Evolutionary conservation across 2,888 invertebrate species (phyloP).

Genomic region (Latrodectus hesperus): DNA sequence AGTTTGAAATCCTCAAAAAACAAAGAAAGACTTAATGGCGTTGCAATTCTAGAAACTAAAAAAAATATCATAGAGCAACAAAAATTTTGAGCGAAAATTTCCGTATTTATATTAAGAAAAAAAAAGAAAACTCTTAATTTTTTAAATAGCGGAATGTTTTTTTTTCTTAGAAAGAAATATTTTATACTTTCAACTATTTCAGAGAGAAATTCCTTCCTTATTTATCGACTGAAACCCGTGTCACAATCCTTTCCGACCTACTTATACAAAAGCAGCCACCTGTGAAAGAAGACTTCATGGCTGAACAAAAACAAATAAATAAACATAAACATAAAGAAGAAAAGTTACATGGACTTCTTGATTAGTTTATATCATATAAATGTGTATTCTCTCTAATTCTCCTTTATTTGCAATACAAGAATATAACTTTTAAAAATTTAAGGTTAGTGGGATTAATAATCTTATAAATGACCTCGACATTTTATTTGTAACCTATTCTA

Average conservation of each 20-base stretch:
- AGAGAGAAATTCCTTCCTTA: background rate
- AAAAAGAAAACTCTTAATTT: too few relatives aligned
- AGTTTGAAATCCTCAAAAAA: too few relatives aligned
- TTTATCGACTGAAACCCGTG: background rate
- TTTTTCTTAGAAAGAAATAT: too few relatives aligned
- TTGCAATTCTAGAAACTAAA: too few relatives aligned
- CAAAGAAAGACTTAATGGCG: too few relatives aligned
- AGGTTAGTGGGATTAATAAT: slow-evolving; percentile 32
- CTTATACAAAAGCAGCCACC: slow-evolving; percentile 30
- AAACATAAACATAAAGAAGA: background rate
- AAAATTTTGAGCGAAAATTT: too few relatives aligned
- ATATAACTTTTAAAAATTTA: slow-evolving; percentile 10
- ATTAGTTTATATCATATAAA: background rate
- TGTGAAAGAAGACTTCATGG: slow-evolving; percentile 28
- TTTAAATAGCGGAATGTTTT: too few relatives aligned
- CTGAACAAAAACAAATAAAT: background rate
- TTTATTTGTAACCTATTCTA: slow-evolving; percentile 21
- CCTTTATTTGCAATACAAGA: slow-evolving; percentile 10
- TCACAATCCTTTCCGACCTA: slow-evolving; percentile 13
- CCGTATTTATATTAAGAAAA: too few relatives aligned
- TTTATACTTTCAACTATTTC: too few relatives aligned
- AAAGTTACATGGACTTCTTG: background rate
- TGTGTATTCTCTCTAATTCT: background rate
- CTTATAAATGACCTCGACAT: slow-evolving; percentile 39
- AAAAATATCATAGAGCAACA: too few relatives aligned